phyloP scores from a whole-genome alignment of 2,888 invertebrate genomes.

The Tromatobia lineatoria region DNA sequence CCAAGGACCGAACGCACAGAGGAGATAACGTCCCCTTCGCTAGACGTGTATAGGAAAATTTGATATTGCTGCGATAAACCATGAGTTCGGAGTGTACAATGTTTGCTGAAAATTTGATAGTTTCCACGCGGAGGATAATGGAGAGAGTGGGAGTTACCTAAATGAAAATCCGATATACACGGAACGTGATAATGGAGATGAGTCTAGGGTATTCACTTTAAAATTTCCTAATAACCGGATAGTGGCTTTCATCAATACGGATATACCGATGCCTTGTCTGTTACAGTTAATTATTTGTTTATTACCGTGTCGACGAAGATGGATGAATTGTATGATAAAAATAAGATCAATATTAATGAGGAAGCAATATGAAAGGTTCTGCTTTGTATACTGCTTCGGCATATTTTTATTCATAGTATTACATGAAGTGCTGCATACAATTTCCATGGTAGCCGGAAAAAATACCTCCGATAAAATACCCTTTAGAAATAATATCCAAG shows the following conservation, averaged over 20 bases:
- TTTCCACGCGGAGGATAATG: slow-evolving; percentile 19
- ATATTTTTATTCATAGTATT: too few species aligned
- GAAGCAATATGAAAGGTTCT: too few species aligned
- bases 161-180: slow-evolving; percentile 14
- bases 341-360: too few species aligned
- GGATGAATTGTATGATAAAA: too few species aligned
- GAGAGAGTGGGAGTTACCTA: background rate
- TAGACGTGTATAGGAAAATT: slow-evolving; percentile 25
- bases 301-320: too few species aligned
- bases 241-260: too few species aligned
- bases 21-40: slow-evolving; percentile 18
- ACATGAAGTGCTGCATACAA: too few species aligned
- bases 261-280: background rate
- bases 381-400: too few species aligned
- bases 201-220: background rate
- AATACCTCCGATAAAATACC: too few species aligned
- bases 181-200: background rate
- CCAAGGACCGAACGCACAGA: slow-evolving; percentile 28
- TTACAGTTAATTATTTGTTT: background rate
- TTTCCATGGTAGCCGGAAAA: too few species aligned
- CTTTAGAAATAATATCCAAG: too few species aligned
- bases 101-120: slow-evolving; percentile 40
- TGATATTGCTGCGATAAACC: slow-evolving; percentile 22
- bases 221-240: background rate
- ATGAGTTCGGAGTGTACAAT: background rate